phyloP scores from a whole-genome alignment of 2,888 invertebrate species.

The Microplitis deprimator region DNA sequence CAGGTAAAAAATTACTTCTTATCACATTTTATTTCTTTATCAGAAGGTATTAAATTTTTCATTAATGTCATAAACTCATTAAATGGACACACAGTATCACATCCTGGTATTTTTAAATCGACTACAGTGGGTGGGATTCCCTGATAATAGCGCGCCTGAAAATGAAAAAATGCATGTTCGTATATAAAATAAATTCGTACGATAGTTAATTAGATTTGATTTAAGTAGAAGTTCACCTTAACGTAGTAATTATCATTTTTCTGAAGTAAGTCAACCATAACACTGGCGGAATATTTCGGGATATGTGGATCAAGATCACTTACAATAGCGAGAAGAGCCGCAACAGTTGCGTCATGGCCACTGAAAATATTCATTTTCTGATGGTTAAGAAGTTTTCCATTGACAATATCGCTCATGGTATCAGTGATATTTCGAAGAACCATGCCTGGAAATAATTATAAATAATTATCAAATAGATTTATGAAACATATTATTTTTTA shows the following conservation, averaged over 20 bases:
- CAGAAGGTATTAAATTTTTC: conserved; percentile 53
- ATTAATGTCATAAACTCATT: conserved; percentile 72
- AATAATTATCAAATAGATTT: background rate
- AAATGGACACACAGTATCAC: conserved; percentile 73
- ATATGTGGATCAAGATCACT: conserved; percentile 75
- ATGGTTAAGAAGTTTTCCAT: conserved; percentile 61
- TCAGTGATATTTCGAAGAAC: conserved; percentile 73
- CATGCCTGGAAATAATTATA: conserved; percentile 67
- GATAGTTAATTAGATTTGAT: conserved; percentile 5
- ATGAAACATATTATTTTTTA: too few relatives aligned
- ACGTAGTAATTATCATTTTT: conserved; percentile 67
- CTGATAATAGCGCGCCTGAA: conserved; percentile 65
- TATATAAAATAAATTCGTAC: conserved; percentile 57
- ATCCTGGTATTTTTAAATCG: conserved; percentile 71
- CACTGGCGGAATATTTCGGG: conserved; percentile 75
- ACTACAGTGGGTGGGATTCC: conserved; percentile 69
- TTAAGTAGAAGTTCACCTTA: conserved; percentile 66
- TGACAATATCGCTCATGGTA: conserved; percentile 68
- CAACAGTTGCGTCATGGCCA: conserved; percentile 79
- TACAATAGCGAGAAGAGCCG: conserved; percentile 75
- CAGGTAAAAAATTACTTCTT: background rate
- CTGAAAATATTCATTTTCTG: conserved; percentile 74
- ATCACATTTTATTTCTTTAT: conserved; percentile 37
- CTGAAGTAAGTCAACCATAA: conserved; percentile 74
- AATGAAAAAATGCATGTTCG: too few relatives aligned